Evolutionary conservation across 2,888 invertebrate genomes (phyloP), one percentile per base, ranked within the genome.

Genomic region (Aporophyla lueneburgensis): DNA sequence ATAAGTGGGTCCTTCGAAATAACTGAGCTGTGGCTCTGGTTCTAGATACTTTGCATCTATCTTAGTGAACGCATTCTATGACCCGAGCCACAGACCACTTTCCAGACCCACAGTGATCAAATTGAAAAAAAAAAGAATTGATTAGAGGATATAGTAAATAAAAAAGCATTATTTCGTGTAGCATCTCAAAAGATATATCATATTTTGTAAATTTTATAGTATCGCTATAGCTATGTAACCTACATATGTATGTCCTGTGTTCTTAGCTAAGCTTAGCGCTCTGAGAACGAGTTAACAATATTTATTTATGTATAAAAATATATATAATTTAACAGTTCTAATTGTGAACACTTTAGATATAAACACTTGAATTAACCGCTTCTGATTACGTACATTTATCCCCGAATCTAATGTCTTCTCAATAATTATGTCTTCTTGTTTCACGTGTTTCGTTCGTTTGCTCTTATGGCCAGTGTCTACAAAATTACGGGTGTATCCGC

Each of bases 181-280:
- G 96, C 94, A 92, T 95, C 93, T 95, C 96, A 93, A 94, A 96
- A 95, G 94, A 96, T 95, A 96, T 96, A 96, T 96, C 96, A 96
- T 96, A 96, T 96, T 96, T 96, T 96, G 96, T 96, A 96, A 96
- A 96, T 96, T 96, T 96, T 96, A 96, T 96, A 96, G 96, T 94
- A 93, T 96, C 92, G 96, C 96, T 96, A 91, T 93, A 91, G 94
- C 91, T 93, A 91, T 95, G 90, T 96, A 95, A 94, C 89, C 95
- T 95, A 93, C 91, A 89, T 89, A 93, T 95, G 90, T 95, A 94
- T 95, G 93, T 95, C 92, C 92, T 93, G 92, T 94, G 94, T 94
- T 95, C 92, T 95, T 95, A 93, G 94, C 94, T 94, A 95, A 94
- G 96, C 96, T 96, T 96, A 95, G 95, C 95, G 93, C 96, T 95